phyloP scores from a whole-genome alignment of 1,140 invertebrate species.

The Hermetia illucens region DNA sequence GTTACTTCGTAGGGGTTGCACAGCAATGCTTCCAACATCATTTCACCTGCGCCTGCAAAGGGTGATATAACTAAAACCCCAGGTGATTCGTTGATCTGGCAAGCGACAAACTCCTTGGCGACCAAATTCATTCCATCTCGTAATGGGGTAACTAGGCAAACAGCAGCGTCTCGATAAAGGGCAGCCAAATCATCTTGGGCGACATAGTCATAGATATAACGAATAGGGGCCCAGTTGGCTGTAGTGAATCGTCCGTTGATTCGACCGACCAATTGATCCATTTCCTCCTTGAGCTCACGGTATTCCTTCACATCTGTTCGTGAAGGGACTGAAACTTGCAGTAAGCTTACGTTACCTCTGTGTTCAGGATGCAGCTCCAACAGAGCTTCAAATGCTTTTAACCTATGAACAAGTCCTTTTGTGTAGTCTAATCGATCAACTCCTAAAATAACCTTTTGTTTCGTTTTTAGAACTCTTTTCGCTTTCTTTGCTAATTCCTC shows the following conservation, averaged over 20 bases:
- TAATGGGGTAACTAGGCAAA: conserved; percentile 73
- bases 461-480: conserved; percentile 52
- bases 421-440: conserved; percentile 85
- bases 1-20: conserved; percentile 85
- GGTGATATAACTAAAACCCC: conserved; percentile 81
- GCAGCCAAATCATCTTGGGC: conserved; percentile 73
- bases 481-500: conserved; percentile 66
- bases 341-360: conserved; percentile 63
- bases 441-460: conserved; percentile 63
- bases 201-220: conserved; percentile 81
- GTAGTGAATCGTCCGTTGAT: conserved; percentile 80
- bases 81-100: conserved; percentile 73
- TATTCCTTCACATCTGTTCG: conserved; percentile 83
- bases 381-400: conserved; percentile 71
- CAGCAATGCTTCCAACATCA: conserved; percentile 79
- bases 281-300: conserved; percentile 79
- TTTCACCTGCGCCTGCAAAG: conserved; percentile 80
- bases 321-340: conserved; percentile 80
- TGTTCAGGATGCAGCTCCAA: conserved; percentile 77
- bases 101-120: conserved; percentile 85
- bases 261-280: conserved; percentile 74
- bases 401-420: conserved; percentile 72
- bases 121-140: conserved; percentile 89
- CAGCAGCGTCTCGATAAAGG: conserved; percentile 70
- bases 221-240: conserved; percentile 81